These are phyloP conservation scores for Drosophila pallidifrons DNA, from an alignment of 1,140 invertebrate genomes.

Conservation along the genomic window DNA sequence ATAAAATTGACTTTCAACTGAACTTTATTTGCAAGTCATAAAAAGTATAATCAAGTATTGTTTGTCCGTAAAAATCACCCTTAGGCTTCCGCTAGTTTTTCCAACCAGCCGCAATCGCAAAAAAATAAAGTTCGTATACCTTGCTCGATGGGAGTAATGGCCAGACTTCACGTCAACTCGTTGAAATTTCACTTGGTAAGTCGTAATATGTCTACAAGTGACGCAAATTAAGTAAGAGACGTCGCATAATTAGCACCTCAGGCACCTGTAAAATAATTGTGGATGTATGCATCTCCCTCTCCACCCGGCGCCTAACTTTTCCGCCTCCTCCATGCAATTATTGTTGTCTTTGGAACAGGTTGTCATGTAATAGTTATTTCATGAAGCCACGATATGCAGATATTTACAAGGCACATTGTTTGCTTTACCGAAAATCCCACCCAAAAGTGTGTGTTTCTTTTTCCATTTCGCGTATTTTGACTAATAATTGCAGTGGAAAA, in stretches of 20 bases:
- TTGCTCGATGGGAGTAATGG: not conserved
- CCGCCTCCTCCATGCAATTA: not conserved
- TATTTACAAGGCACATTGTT: constrained; percentile 44
- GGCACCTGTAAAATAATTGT: constrained; percentile 56
- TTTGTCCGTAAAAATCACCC: too few relatives aligned
- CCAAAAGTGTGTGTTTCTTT: not conserved
- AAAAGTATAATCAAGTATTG: too few relatives aligned
- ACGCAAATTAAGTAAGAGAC: constrained; percentile 27
- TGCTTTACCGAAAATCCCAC: not conserved
- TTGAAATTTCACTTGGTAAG: not conserved
- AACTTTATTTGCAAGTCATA: not conserved
- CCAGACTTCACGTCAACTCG: not conserved
- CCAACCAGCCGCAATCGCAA: not conserved
- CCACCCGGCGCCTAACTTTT: too few relatives aligned
- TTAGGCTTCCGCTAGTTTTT: not conserved
- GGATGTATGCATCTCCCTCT: not conserved
- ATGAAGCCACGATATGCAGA: constrained; percentile 57
- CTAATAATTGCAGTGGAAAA: constrained; percentile 35
- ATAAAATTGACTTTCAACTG: too few relatives aligned
- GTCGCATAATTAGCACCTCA: constrained; percentile 60
- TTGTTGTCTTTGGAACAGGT: constrained; percentile 21
- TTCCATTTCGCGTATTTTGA: constrained; percentile 39
- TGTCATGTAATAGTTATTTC: constrained; percentile 30
- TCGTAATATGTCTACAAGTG: not conserved
- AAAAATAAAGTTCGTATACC: not conserved